Evolutionary conservation across 2,113 vertebrate genomes (phyloP), one percentile per base, ranked within the genome.

Genomic region (Vicugna pacos): DNA sequence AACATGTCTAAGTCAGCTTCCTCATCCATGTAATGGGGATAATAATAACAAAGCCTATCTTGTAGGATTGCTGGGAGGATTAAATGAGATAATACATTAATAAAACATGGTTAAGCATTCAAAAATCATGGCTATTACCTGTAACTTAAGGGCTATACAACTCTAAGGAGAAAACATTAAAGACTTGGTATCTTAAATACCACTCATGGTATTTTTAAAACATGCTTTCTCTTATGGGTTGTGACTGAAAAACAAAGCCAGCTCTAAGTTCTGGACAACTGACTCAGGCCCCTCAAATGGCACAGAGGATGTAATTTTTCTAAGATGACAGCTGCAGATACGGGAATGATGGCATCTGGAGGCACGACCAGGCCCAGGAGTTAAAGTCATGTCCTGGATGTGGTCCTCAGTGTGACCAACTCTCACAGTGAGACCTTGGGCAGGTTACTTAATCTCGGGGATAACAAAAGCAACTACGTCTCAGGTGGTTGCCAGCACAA

Each of bases 161-260:
- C 58, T 93, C 15, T 72, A 75, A 87, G 67, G 76, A 48, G 60
- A 94, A 84, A 94, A 84, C 28, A 67, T 62, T 42, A 72, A 76
- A 77, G 76, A 89, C n/a, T 52, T 89, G n/a, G 32, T 26, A 42
- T 42, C 38, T 42, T 42, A 42, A 42, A 42, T 42, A 17, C 6
- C 32, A 30, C 28, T 83, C 56, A 52, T 0, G 70, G 14, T 46
- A 83, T 94, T 93, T 91, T 87, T 35, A 93, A 92, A 70, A 26
- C 46, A 52, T 46, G n/a, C 54, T 89, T 89, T 92, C 28, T 79
- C 35, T 83, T 58, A 20, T 82, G 35, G 48, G 77, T 30, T 75
- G 46, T 16, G 3, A 85, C 35, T 56, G n/a, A 82, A 82, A 93
- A 90, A 89, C 20, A 90, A 58, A 72, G 28, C 50, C 77, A 87